Conservation (phyloP, 1,140 invertebrate species). For the Homarus americanus region DNA sequence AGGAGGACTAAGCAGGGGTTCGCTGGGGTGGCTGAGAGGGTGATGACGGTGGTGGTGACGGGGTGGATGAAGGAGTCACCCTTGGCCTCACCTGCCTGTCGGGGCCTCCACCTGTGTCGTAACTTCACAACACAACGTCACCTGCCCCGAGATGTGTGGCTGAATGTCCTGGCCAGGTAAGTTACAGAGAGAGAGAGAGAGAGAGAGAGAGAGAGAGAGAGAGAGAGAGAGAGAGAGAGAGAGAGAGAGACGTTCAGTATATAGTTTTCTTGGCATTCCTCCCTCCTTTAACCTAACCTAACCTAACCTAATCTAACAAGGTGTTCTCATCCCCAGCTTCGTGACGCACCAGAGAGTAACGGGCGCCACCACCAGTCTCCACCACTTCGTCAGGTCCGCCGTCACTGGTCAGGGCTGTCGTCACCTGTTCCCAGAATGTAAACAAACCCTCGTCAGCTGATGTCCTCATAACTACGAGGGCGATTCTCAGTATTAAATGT, state of each 20-base stretch:
- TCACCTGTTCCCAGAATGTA: constrained; percentile 2
- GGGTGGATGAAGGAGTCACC: constrained; percentile 1
- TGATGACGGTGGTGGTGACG: not conserved
- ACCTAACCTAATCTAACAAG: too few species aligned
- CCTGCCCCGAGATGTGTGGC: not conserved
- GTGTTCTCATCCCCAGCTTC: constrained; percentile 32
- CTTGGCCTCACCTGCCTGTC: not conserved
- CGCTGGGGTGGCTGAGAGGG: not conserved
- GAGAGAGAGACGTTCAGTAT: too few species aligned
- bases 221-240: constrained; percentile 31
- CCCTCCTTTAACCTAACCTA: too few species aligned
- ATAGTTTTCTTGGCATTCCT: too few species aligned
- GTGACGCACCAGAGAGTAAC: not conserved
- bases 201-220: constrained; percentile 26
- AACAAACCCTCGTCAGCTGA: too few species aligned
- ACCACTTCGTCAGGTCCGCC: not conserved
- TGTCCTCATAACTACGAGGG: too few species aligned
- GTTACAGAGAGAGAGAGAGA: too few species aligned
- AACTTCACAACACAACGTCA: not conserved
- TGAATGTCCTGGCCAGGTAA: not conserved
- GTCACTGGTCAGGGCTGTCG: not conserved
- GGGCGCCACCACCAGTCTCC: not conserved
- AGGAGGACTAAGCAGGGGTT: not conserved
- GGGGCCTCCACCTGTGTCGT: not conserved
- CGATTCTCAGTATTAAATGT: too few species aligned